Evolutionary conservation across 2,113 vertebrate species (phyloP).

Genomic region (Notothenia rossii): DNA sequence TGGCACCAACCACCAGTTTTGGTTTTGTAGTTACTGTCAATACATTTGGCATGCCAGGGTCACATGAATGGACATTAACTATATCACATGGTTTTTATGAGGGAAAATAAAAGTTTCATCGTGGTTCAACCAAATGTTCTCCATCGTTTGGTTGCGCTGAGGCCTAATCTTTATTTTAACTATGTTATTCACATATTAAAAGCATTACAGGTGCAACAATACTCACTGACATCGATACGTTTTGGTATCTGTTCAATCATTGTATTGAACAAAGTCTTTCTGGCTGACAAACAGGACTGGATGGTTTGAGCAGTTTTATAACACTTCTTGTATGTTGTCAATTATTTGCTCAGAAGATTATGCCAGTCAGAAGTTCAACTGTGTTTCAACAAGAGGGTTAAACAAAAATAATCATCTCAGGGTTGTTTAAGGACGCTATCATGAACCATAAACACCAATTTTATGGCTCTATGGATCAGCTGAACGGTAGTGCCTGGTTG

Average conservation of each 20-base stretch:
- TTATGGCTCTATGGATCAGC: conserved; percentile 61
- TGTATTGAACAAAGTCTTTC: not conserved
- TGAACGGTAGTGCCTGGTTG: conserved; percentile 31
- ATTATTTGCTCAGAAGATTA: conserved; percentile 59
- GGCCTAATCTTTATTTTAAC: not conserved
- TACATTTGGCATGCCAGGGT: conserved; percentile 21
- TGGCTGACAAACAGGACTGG: not conserved
- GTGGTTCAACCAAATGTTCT: not conserved
- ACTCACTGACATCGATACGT: too few species aligned
- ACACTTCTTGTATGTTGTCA: conserved; percentile 42
- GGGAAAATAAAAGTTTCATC: conserved; percentile 32
- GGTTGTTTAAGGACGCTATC: conserved; percentile 54
- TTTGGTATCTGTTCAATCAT: fast-evolving
- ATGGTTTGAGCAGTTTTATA: conserved; percentile 20
- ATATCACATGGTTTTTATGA: conserved; percentile 17
- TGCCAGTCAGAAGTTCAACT: conserved; percentile 49
- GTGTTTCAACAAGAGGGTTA: conserved; percentile 14
- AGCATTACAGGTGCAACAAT: not conserved
- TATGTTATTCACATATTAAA: not conserved
- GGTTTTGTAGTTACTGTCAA: conserved; percentile 44
- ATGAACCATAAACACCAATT: conserved; percentile 57
- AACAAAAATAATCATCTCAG: conserved; percentile 8
- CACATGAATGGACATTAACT: conserved; percentile 25
- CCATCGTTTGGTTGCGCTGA: not conserved
- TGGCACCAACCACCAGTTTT: not conserved